Base-by-base conservation (phyloP, 2,797 vertebrate genomes). In the Spinus pinus region DNA sequence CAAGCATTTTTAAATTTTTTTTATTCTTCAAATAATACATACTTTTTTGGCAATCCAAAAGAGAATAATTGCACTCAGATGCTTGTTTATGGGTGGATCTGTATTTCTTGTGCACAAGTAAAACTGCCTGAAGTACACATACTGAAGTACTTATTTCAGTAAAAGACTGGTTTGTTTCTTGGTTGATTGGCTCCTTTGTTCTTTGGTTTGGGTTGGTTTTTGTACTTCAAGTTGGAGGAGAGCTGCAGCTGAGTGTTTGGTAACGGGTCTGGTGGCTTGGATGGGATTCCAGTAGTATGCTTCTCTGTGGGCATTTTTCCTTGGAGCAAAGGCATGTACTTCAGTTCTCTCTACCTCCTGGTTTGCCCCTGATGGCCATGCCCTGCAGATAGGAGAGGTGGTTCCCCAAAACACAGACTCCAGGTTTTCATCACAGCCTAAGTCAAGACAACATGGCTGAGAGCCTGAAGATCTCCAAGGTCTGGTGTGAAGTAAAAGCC, bases 361-460 rank as follows among this genome's bases (percentile, higher is more conserved):
- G 8, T 80, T 73, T 82, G 28, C 73, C 15, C 49, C 8, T 56
- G 16, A 1, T 0, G 33, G 17, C 7, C 1, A 4, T 41, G 37
- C 56, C 33, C 31, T 66, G 44, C n/a, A 28, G 30, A 2, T 35
- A 27, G 1, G 8, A 50, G 49, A 47, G 49, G 6, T 13, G 5
- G 15, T 46, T 86, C 24, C 39, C 65, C 20, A 24, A 35, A 65
- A 3, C 4, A 21, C 35, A 70, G 28, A 7, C 25, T 80, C 12
- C 14, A 42, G 24, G 16, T 57, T 66, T 82, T 61, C 28, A 51
- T 78, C 44, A 9, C 53, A 83, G 41, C 33, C 4, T 3, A 41
- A 37, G 35, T 4, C 0, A 0, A 10, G 12, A 3, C 37, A 67
- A 39, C 33, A 35, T 9, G 3, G 8, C 49, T 60, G 37, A 78